Evolutionary conservation across 2,888 invertebrate species (phyloP), one percentile per base, ranked within the genome.

Genomic region (Eupithecia vulgata): DNA sequence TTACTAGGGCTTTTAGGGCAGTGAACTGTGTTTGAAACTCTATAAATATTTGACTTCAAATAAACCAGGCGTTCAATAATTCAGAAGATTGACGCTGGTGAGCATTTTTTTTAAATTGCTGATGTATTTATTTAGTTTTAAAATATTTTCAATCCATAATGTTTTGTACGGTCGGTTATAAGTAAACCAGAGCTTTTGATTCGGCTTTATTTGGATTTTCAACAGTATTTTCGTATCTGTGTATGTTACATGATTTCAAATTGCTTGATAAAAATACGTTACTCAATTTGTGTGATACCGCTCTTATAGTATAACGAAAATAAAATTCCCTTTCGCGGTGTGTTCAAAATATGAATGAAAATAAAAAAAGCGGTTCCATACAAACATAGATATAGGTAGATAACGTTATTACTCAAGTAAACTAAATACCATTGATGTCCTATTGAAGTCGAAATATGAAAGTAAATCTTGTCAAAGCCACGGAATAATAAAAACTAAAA

Each of bases 401-500:
- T 67, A 67, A 34, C 30, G 34, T 45, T 42, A 67, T 45, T 68
- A 62, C 52, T 13, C 59, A 64, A 64, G 70, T 68, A 66, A 72
- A 71, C 72, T 15, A 66, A 75, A 75, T 75, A 75, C 70, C 75
- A 75, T 72, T 75, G 75, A 75, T 71, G 72, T 75, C 59, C 52
- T 34, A 75, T 75, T 72, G 75, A 75, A 72, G 75, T 72, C 61
- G 57, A 34, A 70, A 72, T 71, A 72, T 75, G 45, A 65, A 68
- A 72, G 62, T 66, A 37, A 72, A 68, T 68, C 52, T 67, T 75
- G 70, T 75, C 72, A 75, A 75, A 75, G 72, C 61, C 66, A 13
- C 35, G 57, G 67, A 69, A 70, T 78, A 84, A 85, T 75, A 76
- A 73, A 48, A 76, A 72, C 67, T 83, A 84, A 91, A 90, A 92